Conservation (phyloP, 2,797 vertebrate genomes). For the Discoglossus pictus region DNA sequence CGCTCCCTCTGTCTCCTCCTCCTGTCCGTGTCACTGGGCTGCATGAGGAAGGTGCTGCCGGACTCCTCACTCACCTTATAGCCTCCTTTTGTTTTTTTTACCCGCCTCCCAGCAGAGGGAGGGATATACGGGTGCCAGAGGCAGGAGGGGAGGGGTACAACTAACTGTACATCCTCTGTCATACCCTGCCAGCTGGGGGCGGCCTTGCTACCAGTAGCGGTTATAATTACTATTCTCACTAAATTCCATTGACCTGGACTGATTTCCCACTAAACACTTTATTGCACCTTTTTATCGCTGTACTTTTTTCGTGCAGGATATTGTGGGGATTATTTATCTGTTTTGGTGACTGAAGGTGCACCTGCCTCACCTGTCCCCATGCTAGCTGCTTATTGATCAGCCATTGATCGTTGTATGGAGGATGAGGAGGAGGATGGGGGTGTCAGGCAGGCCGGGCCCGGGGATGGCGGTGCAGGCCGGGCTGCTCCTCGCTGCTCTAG, state of each 20-base stretch:
- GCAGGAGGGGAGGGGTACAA: neutral
- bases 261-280: too few species aligned
- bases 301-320: too few species aligned
- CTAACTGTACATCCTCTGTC: neutral
- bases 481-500: neutral
- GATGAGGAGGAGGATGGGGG: neutral
- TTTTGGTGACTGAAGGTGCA: neutral
- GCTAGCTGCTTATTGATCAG: neutral
- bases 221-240: too few species aligned
- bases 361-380: neutral
- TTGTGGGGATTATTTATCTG: too few species aligned
- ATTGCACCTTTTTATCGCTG: too few species aligned
- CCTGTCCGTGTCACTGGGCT: neutral
- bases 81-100: neutral
- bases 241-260: too few species aligned
- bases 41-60: constrained; percentile 1
- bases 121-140: neutral
- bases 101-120: neutral
- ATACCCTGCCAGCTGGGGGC: neutral
- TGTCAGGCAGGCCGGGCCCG: neutral
- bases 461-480: neutral
- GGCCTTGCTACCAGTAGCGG: neutral
- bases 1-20: neutral
- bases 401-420: neutral
- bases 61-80: neutral